phyloP scores from a whole-genome alignment of 2,113 vertebrate genomes.

The Pelodiscus sinensis region DNA sequence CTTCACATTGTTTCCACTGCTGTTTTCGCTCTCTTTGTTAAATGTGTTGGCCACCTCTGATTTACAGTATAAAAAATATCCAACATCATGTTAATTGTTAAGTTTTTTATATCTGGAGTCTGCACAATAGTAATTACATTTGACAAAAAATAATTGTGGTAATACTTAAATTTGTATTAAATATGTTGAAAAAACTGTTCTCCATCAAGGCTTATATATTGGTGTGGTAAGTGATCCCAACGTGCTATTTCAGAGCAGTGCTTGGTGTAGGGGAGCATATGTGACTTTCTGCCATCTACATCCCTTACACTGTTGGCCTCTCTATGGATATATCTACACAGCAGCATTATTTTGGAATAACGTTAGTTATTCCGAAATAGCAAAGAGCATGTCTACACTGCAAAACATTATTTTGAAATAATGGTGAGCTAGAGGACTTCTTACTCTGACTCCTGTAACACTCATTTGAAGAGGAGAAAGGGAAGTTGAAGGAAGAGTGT shows the following conservation, averaged over 20 bases:
- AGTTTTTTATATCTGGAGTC: background rate
- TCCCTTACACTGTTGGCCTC: background rate
- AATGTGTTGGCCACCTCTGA: too few relatives aligned
- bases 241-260: background rate
- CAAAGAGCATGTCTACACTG: too few relatives aligned
- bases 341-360: too few relatives aligned
- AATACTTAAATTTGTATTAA: background rate
- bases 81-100: background rate
- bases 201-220: background rate
- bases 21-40: too few relatives aligned
- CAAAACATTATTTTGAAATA: too few relatives aligned
- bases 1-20: too few relatives aligned
- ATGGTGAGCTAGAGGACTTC: too few relatives aligned
- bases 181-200: background rate
- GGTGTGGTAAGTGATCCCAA: background rate
- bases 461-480: too few relatives aligned
- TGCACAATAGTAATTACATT: background rate
- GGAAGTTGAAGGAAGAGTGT: too few relatives aligned
- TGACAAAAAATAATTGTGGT: background rate
- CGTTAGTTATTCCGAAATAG: too few relatives aligned
- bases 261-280: rapidly evolving
- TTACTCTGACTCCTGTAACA: too few relatives aligned
- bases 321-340: too few relatives aligned
- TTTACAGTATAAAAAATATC: background rate
- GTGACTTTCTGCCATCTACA: background rate